Evolutionary conservation across 2,888 invertebrate species (phyloP).

Genomic region (Furcula furcula): DNA sequence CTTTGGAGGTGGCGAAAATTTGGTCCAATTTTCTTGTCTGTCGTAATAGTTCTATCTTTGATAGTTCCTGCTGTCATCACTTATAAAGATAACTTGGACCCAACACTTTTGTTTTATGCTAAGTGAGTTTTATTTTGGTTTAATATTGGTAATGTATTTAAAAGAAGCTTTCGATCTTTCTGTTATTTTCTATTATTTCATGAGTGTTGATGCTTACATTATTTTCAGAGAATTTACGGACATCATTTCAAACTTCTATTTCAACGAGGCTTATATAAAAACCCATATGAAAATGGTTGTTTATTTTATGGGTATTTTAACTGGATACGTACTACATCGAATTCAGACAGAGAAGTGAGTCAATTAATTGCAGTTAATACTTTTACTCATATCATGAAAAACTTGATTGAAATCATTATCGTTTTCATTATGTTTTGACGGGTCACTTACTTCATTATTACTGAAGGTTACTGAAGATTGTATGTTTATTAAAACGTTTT

Average conservation of each 20-base stretch:
- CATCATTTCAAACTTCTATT: constrained; percentile 83
- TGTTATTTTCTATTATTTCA: no score
- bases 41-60: constrained; percentile 71
- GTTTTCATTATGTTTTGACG: no score
- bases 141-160: not conserved
- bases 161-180: no score
- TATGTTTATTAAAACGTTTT: no score
- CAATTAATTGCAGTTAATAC: no score
- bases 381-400: no score
- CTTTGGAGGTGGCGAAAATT: constrained; percentile 84
- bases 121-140: constrained; percentile 76
- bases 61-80: constrained; percentile 82
- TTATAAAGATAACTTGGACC: constrained; percentile 82
- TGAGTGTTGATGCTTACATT: no score
- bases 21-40: constrained; percentile 77
- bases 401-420: no score
- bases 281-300: constrained; percentile 88
- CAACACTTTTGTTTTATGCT: constrained; percentile 85
- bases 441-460: no score
- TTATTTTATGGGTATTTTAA: constrained; percentile 85
- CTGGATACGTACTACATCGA: constrained; percentile 84
- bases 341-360: constrained; percentile 84
- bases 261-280: constrained; percentile 85
- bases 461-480: no score
- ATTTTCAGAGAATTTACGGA: constrained; percentile 83